Evolutionary conservation across 2,888 invertebrate genomes (phyloP), one percentile per base, ranked within the genome.

Genomic region (Heliconius cydno): DNA sequence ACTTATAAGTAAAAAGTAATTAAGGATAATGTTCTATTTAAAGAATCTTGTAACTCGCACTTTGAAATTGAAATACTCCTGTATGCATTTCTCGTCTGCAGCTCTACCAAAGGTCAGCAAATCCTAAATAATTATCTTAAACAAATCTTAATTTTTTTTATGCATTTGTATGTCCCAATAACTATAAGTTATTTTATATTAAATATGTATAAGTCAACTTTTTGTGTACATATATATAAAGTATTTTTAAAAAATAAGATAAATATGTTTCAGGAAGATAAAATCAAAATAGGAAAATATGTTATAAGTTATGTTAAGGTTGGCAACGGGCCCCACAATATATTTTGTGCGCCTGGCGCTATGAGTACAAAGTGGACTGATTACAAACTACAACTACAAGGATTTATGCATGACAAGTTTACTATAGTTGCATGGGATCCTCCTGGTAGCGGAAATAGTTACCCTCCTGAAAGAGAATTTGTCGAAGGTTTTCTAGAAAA

Each of bases 371-470:
- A 97, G 76, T 97, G 97, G 96, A 97, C 97, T 0, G 98, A 98
- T 90, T 98, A 98, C 87, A 96, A 96, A 83, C 97, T 97, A 0
- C 98, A 98, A 91, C 94, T 98, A 13, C 96, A 97, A 85, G 95
- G 96, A 79, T 91, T 98, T 57, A 93, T 97, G 87, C 91, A 90
- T 82, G 91, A 95, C 3, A 96, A 96, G 86, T 96, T 97, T 83
- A 97, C 96, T 1, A 83, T 97, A 41, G 90, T 97, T 13, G 97
- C 96, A 0, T 98, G 97, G 97, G 98, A 98, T 91, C 98, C 98
- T 0, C 97, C 98, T 0, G 98, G 98, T 0, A 98, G 98, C 92
- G 98, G 98, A 1, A 96, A 96, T 81, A 98, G 98, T 81, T 95
- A 97, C 82, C 98, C 98, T 0, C 98, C 98, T 0, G 93, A 96